Evolutionary conservation across 2,113 vertebrate species (phyloP).

Genomic region (Osmerus mordax): DNA sequence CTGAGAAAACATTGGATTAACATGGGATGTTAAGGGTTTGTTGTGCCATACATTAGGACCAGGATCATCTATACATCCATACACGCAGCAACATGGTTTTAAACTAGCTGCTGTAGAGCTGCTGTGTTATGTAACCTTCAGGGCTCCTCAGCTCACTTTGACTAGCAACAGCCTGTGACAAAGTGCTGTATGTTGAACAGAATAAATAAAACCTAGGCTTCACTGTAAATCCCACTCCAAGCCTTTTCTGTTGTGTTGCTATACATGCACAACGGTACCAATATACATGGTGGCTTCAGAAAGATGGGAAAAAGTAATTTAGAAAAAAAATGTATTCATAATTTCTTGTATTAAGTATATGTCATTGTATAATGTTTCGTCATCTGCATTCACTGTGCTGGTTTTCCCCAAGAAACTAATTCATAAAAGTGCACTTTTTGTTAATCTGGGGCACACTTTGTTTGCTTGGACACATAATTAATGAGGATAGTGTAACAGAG

Average conservation of each 20-base stretch:
- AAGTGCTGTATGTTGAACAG: not conserved
- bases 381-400: no score
- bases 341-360: no score
- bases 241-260: not conserved
- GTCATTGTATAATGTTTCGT: no score
- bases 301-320: no score
- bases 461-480: slow-evolving; percentile 26
- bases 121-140: no score
- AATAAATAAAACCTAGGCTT: not conserved
- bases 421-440: not conserved
- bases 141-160: no score
- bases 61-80: not conserved
- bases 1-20: not conserved
- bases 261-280: not conserved
- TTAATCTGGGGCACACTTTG: slow-evolving; percentile 1
- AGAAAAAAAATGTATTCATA: no score
- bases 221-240: not conserved
- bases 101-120: not conserved
- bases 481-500: slow-evolving; percentile 17
- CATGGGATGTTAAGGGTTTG: not conserved
- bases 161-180: not conserved
- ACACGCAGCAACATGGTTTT: not conserved
- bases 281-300: not conserved
- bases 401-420: no score
- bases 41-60: not conserved